These are phyloP conservation scores for Eurypyga helias DNA, from an alignment of 2,113 vertebrate genomes.

Conservation along the genomic window DNA sequence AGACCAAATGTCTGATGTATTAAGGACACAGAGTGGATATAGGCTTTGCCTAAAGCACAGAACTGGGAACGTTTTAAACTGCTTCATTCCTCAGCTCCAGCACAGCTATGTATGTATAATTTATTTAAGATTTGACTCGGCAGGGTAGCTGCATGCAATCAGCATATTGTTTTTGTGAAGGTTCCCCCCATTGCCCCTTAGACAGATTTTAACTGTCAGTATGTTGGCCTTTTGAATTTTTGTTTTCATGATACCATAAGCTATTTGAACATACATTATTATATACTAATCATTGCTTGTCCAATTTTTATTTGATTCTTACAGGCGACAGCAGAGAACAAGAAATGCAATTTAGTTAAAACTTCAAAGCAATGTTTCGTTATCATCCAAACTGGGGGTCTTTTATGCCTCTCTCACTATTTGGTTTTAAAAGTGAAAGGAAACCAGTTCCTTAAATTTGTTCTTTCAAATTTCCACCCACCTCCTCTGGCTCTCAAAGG, in stretches of 20 bases:
- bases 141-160: conserved; percentile 61
- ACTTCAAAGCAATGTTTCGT: conserved; percentile 36
- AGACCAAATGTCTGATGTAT: neutral
- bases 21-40: neutral
- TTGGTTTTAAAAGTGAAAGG: conserved; percentile 45
- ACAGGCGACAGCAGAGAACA: conserved; percentile 12
- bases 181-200: conserved; percentile 53
- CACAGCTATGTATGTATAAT: conserved; percentile 53
- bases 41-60: conserved; percentile 30
- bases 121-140: conserved; percentile 66
- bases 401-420: conserved; percentile 26
- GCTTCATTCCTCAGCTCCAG: conserved; percentile 36
- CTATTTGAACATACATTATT: conserved; percentile 63
- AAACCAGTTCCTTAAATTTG: conserved; percentile 43
- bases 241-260: conserved; percentile 65
- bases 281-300: conserved; percentile 63
- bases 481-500: neutral
- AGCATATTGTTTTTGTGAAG: conserved; percentile 57
- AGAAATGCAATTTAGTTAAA: conserved; percentile 48
- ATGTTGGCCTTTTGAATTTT: conserved; percentile 61
- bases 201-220: conserved; percentile 63
- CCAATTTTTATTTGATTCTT: conserved; percentile 28
- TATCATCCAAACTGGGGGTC: conserved; percentile 10
- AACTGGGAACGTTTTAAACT: conserved; percentile 25
- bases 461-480: conserved; percentile 38